Evolutionary conservation across 30 jellyfish, hydroid and myxozoan species (phyloP).

Genomic region (Aurelia coerulea): DNA sequence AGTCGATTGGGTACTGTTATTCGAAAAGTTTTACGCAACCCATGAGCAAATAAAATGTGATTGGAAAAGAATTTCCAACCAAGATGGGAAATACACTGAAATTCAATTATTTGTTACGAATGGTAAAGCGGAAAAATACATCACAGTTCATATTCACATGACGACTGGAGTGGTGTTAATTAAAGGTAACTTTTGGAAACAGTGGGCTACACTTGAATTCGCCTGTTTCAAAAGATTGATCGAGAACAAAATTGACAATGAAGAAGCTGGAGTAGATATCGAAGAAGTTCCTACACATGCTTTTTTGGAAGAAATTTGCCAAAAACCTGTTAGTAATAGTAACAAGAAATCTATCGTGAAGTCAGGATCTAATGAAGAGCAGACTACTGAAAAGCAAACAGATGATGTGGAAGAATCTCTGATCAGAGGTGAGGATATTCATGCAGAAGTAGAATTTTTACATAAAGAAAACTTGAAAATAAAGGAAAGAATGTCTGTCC

Average conservation of each 20-base stretch:
- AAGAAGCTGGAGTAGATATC: background rate
- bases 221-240: background rate
- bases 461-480: background rate
- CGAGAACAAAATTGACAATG: background rate
- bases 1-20: background rate
- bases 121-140: background rate
- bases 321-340: background rate
- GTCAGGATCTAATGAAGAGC: background rate
- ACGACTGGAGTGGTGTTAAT: conserved; percentile 11
- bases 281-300: no score
- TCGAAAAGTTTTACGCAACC: conserved; percentile 1
- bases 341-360: background rate
- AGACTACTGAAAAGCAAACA: background rate
- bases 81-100: conserved; percentile 19
- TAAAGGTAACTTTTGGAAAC: conserved; percentile 21
- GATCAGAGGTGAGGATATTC: background rate
- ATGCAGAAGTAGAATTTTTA: conserved; percentile 1
- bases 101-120: background rate
- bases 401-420: background rate
- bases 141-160: conserved; percentile 16
- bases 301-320: no score
- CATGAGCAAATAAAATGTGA: background rate
- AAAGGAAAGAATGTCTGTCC: background rate
- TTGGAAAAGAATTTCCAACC: conserved; percentile 3
- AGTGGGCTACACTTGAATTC: conserved; percentile 3